Evolutionary conservation across 2,113 vertebrate genomes (phyloP), one percentile per base, ranked within the genome.

Genomic region (Phrynosoma platyrhinos): DNA sequence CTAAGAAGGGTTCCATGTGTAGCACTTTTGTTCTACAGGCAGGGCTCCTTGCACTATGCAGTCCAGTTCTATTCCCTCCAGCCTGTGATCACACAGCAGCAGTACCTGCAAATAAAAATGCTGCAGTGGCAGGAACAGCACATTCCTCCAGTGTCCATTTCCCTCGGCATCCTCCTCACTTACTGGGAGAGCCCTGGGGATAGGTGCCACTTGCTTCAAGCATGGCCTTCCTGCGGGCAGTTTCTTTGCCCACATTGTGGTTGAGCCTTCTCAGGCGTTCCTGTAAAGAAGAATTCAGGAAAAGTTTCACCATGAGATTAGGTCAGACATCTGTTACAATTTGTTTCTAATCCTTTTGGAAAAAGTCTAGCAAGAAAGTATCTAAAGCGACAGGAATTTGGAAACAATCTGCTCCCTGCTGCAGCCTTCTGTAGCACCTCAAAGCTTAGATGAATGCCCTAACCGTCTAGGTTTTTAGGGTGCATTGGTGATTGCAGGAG

Each of bases 181-280:
- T 99, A 92, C 97, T 97, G 16, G 98, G 98, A 16, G 98, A 97
- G 1, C 97, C 98, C 25, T 98, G 94, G 0, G 97, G 93, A 91
- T 98, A 98, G 55, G 97, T 96, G 0, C 97, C 97, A 0, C 98
- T 97, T 0, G 98, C 97, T 91, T 99, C 98, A 91, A 99, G 96
- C 98, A 99, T 97, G 1, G 98, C 98, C 84, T 97, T 98, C 71
- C 98, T 97, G 2, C 98, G 90, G 4, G 98, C 97, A 0, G 98
- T 99, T 96, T 99, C 99, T 93, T 99, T 99, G 82, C 98, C 98
- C 84, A 99, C 98, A 47, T 98, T 99, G 94, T 99, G 98, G 93
- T 98, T 98, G 81, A 99, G 95, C 87, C 98, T 89, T 85, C 98
- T 94, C 92, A 99, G 95, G 27, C 98, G 95, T 82, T 99, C 99